A percentile compares a stretch with the other conserved stretches of the same genome.
phyloP scores from a whole-genome alignment of 2,888 invertebrate genomes.

The Leptinotarsa rubiginosa region DNA sequence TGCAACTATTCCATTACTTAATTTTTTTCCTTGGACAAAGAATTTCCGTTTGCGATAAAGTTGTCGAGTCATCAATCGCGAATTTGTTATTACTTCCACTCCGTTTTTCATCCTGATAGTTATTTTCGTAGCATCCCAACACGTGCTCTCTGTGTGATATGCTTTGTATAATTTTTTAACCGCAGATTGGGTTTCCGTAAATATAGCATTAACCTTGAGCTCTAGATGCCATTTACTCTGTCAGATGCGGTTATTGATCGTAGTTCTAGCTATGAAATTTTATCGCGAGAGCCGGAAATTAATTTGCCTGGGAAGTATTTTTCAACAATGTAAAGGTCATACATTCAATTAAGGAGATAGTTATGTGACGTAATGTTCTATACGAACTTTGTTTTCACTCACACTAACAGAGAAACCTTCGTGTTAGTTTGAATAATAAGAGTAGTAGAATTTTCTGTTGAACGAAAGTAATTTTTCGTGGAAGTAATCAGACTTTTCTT shows the following conservation, averaged over 20 bases:
- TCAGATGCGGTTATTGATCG: conserved; percentile 2
- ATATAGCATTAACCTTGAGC: background rate
- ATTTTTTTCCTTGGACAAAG: background rate
- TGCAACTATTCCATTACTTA: too few relatives aligned
- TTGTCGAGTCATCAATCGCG: background rate
- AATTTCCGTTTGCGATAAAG: background rate
- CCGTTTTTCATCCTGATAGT: background rate
- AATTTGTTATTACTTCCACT: background rate
- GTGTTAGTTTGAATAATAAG: background rate
- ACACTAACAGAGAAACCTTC: background rate
- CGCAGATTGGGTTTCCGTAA: background rate
- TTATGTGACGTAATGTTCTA: too few relatives aligned
- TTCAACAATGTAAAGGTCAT: background rate
- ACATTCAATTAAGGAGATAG: background rate
- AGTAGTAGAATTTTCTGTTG: too few relatives aligned
- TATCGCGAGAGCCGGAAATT: background rate
- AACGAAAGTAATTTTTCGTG: too few relatives aligned
- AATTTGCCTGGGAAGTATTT: background rate
- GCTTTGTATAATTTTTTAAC: background rate
- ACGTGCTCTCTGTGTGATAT: background rate
- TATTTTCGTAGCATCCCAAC: background rate
- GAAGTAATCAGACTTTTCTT: too few relatives aligned
- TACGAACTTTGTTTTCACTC: background rate
- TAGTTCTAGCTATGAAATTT: background rate
- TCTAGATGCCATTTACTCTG: background rate